Percentiles rank a stretch among this genome's conserved stretches.
phyloP scores from a whole-genome alignment of 2,888 invertebrate genomes.

The Sphecodes monilicornis region DNA sequence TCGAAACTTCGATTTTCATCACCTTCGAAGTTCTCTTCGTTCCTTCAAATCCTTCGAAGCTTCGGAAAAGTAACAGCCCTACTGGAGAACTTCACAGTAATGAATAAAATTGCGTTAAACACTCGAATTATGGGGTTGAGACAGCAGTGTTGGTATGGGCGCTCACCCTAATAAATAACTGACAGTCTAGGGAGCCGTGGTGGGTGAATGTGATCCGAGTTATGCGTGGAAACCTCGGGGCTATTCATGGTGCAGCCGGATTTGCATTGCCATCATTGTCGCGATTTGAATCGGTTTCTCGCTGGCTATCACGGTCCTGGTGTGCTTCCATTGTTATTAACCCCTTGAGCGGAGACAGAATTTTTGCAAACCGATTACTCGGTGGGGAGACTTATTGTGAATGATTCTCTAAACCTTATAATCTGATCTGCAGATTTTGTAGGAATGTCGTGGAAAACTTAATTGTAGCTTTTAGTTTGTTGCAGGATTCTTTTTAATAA shows the following conservation, averaged over 20 bases:
- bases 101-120: slow-evolving; percentile 60
- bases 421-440: too few species aligned
- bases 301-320: slow-evolving; percentile 41
- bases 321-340: slow-evolving; percentile 65
- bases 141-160: slow-evolving; percentile 36
- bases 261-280: slow-evolving; percentile 74
- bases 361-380: background rate
- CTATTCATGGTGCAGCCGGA: slow-evolving; percentile 64
- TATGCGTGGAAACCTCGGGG: slow-evolving; percentile 64
- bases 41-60: too few species aligned
- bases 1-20: too few species aligned
- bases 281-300: slow-evolving; percentile 67
- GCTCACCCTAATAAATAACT: slow-evolving; percentile 71
- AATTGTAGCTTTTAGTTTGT: too few species aligned
- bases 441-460: too few species aligned
- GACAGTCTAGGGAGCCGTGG: slow-evolving; percentile 50
- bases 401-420: background rate
- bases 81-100: too few species aligned
- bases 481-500: too few species aligned
- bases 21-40: too few species aligned
- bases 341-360: slow-evolving; percentile 60
- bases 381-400: background rate
- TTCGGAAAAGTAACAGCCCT: too few species aligned
- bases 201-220: slow-evolving; percentile 51
- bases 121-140: slow-evolving; percentile 69